Evolutionary conservation across 2,888 invertebrate genomes (phyloP).

Genomic region (Deroplatys truncata): DNA sequence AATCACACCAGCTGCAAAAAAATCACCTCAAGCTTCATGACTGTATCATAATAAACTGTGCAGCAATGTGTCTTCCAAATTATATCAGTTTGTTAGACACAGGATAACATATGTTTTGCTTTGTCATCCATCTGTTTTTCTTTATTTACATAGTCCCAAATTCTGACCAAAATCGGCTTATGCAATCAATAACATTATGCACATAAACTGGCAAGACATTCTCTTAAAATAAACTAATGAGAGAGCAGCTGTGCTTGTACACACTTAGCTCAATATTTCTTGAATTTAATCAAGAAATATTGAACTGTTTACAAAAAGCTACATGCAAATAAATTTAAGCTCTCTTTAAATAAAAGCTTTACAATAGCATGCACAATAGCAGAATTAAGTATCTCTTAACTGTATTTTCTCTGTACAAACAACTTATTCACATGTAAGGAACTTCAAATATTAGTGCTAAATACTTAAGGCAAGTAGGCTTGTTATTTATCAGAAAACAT

Average conservation of each 20-base stretch:
- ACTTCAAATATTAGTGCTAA: neutral
- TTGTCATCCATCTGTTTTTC: neutral
- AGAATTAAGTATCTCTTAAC: neutral
- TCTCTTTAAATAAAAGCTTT: neutral
- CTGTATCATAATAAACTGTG: too few relatives aligned
- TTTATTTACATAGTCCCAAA: neutral
- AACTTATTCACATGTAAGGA: neutral
- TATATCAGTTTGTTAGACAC: too few relatives aligned
- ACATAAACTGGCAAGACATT: neutral
- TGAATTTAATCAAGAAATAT: neutral
- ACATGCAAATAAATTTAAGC: neutral
- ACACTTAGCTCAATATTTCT: neutral
- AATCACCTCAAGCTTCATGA: too few relatives aligned
- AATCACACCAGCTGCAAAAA: too few relatives aligned
- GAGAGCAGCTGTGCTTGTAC: neutral
- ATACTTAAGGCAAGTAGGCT: neutral
- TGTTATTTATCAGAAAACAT: neutral
- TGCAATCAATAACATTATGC: neutral
- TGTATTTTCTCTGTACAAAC: neutral
- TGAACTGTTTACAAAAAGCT: neutral
- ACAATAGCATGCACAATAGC: neutral
- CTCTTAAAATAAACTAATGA: neutral
- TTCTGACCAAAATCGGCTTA: neutral
- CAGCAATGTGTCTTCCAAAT: too few relatives aligned
- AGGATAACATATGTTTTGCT: too few relatives aligned